phyloP scores from a whole-genome alignment of 2,113 vertebrate species.

The Equus quagga region DNA sequence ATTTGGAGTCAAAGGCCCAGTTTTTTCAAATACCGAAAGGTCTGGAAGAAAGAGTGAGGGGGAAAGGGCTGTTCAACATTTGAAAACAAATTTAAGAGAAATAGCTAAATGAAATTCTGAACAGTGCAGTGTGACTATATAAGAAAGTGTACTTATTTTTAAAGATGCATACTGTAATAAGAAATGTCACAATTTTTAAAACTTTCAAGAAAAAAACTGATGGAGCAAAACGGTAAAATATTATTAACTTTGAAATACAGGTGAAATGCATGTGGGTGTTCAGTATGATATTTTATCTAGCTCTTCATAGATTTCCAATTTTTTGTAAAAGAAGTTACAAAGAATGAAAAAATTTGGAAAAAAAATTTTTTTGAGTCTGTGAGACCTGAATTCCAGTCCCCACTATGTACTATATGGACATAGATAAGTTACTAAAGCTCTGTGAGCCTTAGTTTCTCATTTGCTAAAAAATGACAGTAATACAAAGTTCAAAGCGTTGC shows the following conservation, averaged over 20 bases:
- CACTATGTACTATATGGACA: neutral
- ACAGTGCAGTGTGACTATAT: neutral
- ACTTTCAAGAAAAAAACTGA: neutral
- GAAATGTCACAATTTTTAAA: neutral
- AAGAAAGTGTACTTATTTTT: neutral
- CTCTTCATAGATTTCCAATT: neutral
- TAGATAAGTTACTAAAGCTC: neutral
- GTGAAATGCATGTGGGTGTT: neutral
- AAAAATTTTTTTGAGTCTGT: neutral
- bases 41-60: neutral
- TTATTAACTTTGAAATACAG: neutral
- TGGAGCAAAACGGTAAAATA: neutral
- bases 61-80: neutral
- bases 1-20: neutral
- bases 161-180: neutral
- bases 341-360: neutral
- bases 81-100: constrained; percentile 36
- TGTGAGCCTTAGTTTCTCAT: constrained; percentile 39
- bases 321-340: neutral
- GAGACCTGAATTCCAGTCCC: neutral
- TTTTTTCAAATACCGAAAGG: neutral
- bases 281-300: neutral
- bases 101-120: constrained; percentile 11
- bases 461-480: neutral
- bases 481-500: neutral